Percentiles rank a stretch among this genome's conserved stretches.
Evolutionary conservation across 1,140 invertebrate species (phyloP).

Genomic region (Yoshiicerus persimilis): DNA sequence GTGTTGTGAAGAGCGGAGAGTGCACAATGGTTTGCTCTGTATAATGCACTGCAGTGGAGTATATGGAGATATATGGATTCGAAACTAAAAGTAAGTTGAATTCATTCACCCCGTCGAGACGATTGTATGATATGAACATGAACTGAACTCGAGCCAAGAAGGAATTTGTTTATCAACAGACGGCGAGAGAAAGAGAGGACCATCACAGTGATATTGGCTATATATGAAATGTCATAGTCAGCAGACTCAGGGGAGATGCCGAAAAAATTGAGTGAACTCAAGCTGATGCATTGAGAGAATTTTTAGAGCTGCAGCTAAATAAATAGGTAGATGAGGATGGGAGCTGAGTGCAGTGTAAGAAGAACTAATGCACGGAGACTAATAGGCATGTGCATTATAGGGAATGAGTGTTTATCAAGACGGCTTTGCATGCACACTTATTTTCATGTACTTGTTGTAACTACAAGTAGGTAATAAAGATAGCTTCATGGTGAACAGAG

Average conservation of each 20-base stretch:
- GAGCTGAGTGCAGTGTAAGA: no score
- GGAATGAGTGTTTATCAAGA: not conserved
- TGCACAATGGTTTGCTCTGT: not conserved
- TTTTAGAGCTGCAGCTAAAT: not conserved
- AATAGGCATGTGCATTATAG: no score
- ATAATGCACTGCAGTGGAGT: not conserved
- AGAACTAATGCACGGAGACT: no score
- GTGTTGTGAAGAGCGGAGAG: not conserved
- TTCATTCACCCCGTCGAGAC: conserved; percentile 3
- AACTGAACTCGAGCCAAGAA: not conserved
- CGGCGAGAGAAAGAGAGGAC: not conserved
- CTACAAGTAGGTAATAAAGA: not conserved
- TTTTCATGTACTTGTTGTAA: not conserved
- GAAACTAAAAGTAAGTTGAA: not conserved
- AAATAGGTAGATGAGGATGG: not conserved
- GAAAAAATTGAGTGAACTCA: not conserved
- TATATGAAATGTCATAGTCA: not conserved
- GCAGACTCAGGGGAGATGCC: not conserved
- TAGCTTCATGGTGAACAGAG: not conserved
- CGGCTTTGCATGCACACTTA: not conserved
- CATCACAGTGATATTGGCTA: not conserved
- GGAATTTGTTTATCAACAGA: conserved; percentile 14
- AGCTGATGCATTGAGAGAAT: not conserved
- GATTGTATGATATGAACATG: not conserved
- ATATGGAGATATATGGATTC: not conserved